Percentiles rank a stretch among this genome's conserved stretches.
Evolutionary conservation across 92 coral and sea anemone species (phyloP).

Genomic region (Chrysogorgia sp.): DNA sequence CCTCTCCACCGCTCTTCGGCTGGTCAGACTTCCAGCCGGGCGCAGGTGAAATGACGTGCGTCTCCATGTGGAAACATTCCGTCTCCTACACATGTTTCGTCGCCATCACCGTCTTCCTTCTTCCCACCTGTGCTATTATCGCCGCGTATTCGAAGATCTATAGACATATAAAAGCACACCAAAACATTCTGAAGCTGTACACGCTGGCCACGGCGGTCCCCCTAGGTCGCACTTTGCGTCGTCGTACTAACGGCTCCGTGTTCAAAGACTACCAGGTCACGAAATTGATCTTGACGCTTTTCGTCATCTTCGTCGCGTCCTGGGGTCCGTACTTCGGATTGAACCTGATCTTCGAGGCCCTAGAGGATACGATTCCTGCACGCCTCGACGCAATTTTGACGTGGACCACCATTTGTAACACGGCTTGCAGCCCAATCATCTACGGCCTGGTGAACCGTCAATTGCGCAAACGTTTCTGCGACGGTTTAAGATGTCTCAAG

Average conservation of each 20-base stretch:
- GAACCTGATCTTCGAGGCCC: constrained; percentile 14
- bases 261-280: constrained; percentile 42
- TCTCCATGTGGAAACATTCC: constrained; percentile 32
- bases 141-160: constrained; percentile 33
- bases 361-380: constrained; percentile 6
- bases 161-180: constrained; percentile 37
- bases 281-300: constrained; percentile 29
- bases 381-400: constrained; percentile 25
- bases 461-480: constrained; percentile 39
- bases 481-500: constrained; percentile 19
- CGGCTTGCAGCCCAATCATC: constrained; percentile 39
- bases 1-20: constrained; percentile 25
- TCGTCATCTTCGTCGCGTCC: constrained; percentile 34
- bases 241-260: not conserved
- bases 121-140: constrained; percentile 26
- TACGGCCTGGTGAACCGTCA: constrained; percentile 41
- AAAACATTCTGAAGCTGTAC: constrained; percentile 25
- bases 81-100: constrained; percentile 20
- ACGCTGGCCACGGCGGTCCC: not conserved
- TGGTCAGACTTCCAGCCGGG: constrained; percentile 9
- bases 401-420: constrained; percentile 20
- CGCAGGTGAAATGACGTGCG: constrained; percentile 31
- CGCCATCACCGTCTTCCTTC: constrained; percentile 15
- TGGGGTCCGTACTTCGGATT: constrained; percentile 39
- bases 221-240: not conserved